These are phyloP conservation scores for Parthenolecanium corni DNA, from an alignment of 2,888 invertebrate species.

Conservation along the genomic window DNA sequence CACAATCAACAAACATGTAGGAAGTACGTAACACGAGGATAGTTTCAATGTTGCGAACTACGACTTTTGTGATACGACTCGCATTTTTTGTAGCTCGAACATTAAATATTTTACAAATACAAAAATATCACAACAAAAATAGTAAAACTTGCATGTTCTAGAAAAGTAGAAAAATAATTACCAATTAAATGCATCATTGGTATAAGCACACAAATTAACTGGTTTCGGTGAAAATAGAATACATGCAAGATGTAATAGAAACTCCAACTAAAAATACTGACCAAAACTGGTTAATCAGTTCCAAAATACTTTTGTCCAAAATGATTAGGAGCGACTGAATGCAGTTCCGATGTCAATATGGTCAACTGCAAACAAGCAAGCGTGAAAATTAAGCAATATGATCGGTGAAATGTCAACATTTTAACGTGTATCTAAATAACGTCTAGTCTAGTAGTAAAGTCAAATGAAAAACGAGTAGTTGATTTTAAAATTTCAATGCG, in stretches of 20 bases:
- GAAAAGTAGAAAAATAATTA: neutral
- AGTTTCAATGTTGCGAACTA: too few relatives aligned
- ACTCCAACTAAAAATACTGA: neutral
- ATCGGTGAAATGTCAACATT: too few relatives aligned
- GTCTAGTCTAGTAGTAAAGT: too few relatives aligned
- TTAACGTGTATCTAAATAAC: constrained; percentile 32
- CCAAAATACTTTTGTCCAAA: constrained; percentile 99
- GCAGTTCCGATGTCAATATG: constrained; percentile 89
- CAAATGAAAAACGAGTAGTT: too few relatives aligned
- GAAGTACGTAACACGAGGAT: too few relatives aligned
- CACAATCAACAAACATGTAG: too few relatives aligned
- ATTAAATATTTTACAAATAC: constrained; percentile 20
- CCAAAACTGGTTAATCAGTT: constrained; percentile 56
- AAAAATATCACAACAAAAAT: constrained; percentile 4
- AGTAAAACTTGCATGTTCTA: neutral
- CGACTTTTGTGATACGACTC: too few relatives aligned
- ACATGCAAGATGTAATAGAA: neutral
- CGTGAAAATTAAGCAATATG: too few relatives aligned
- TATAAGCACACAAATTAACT: neutral
- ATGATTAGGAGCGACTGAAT: constrained; percentile 90
- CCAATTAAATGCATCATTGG: neutral
- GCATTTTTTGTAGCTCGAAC: too few relatives aligned
- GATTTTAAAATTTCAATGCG: too few relatives aligned
- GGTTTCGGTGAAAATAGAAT: neutral
- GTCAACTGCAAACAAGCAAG: constrained; percentile 52